Percentiles rank a stretch among this genome's conserved stretches.
These are phyloP conservation scores for Epinephelus lanceolatus DNA, from an alignment of 2,113 vertebrate genomes.

Conservation along the genomic window DNA sequence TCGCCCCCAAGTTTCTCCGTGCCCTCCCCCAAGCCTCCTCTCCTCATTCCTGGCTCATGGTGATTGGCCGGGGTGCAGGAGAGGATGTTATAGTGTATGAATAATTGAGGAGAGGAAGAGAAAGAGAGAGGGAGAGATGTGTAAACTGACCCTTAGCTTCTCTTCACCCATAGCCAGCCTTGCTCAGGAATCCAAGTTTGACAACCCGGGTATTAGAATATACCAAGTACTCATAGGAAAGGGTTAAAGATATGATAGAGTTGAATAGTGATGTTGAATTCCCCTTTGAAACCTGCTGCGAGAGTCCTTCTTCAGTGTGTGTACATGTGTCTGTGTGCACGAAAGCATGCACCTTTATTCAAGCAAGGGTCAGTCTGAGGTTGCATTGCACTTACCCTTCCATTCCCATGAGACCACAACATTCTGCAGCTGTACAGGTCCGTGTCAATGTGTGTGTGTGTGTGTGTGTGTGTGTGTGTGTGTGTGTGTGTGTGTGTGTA, in stretches of 20 bases:
- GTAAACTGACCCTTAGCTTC: slow-evolving; percentile 77
- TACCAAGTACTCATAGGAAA: slow-evolving; percentile 1
- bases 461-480: slow-evolving; percentile 9
- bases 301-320: not conserved
- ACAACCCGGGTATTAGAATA: slow-evolving; percentile 28
- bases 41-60: slow-evolving; percentile 45
- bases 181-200: slow-evolving; percentile 55
- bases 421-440: slow-evolving; percentile 57
- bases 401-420: slow-evolving; percentile 62
- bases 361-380: slow-evolving; percentile 69
- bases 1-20: slow-evolving; percentile 62
- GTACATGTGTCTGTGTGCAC: not conserved
- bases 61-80: slow-evolving; percentile 67
- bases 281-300: slow-evolving; percentile 16
- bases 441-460: not conserved
- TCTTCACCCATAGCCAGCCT: slow-evolving; percentile 41
- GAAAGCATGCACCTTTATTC: slow-evolving; percentile 54
- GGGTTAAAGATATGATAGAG: slow-evolving; percentile 36
- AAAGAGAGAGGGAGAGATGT: slow-evolving; percentile 62
- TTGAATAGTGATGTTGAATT: slow-evolving; percentile 17
- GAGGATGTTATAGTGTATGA: slow-evolving; percentile 78
- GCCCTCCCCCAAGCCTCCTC: slow-evolving; percentile 66
- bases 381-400: slow-evolving; percentile 75
- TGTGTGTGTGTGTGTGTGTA: not conserved
- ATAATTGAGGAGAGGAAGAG: slow-evolving; percentile 77